phyloP scores from a whole-genome alignment of 2,888 invertebrate species.

The Dendrolimus houi region DNA sequence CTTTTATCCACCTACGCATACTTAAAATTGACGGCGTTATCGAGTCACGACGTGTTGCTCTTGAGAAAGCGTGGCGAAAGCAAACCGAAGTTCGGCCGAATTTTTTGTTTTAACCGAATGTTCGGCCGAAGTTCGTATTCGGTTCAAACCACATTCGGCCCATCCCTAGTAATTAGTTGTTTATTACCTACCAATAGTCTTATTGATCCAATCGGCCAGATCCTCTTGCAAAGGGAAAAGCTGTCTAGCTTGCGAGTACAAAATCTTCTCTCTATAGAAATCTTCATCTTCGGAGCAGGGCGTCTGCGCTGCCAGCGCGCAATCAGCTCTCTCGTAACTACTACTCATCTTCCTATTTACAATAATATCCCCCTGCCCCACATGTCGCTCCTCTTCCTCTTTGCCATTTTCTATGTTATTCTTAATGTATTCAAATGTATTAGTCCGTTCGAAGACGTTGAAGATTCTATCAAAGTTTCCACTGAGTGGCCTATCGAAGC shows the following conservation, averaged over 20 bases:
- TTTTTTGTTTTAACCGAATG: no score
- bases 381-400: slow-evolving; percentile 38
- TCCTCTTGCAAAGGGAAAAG: slow-evolving; percentile 90
- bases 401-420: slow-evolving; percentile 31
- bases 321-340: slow-evolving; percentile 66
- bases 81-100: no score
- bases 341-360: slow-evolving; percentile 66
- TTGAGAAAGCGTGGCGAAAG: no score
- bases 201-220: slow-evolving; percentile 92
- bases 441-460: slow-evolving; percentile 68
- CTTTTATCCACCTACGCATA: no score
- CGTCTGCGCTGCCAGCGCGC: slow-evolving; percentile 68
- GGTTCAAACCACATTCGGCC: no score
- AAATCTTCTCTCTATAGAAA: slow-evolving; percentile 83
- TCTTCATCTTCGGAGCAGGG: slow-evolving; percentile 78
- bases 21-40: no score
- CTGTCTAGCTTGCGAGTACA: slow-evolving; percentile 86
- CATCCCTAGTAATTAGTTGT: no score
- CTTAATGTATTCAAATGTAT: slow-evolving; percentile 62
- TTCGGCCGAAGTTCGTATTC: no score
- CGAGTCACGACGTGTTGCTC: no score
- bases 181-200: slow-evolving; percentile 82
- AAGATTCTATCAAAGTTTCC: slow-evolving; percentile 70
- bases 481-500: slow-evolving; percentile 59
- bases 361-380: slow-evolving; percentile 58